Evolutionary conservation across 2,888 invertebrate species (phyloP).

Genomic region (Monopis laevigella): DNA sequence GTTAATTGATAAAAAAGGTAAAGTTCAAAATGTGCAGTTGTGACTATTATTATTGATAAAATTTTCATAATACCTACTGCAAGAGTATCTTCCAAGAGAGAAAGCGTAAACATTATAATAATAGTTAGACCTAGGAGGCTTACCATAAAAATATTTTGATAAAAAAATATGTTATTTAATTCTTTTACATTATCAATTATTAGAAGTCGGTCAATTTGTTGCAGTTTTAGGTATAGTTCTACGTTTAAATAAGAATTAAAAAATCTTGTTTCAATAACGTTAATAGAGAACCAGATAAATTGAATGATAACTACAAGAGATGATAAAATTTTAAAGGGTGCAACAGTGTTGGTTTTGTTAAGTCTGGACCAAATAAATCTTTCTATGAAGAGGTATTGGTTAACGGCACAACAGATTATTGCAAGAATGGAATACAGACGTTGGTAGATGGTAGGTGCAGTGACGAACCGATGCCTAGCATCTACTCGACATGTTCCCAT

Average conservation of each 20-base stretch:
- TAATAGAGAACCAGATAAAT: background rate
- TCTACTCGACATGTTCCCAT: slow-evolving; percentile 35
- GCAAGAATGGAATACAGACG: slow-evolving; percentile 25
- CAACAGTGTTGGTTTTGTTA: background rate
- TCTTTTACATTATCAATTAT: slow-evolving; percentile 27
- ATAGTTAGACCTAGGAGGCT: background rate
- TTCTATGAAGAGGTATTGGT: background rate
- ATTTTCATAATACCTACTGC: background rate
- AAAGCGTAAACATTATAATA: background rate
- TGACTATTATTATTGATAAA: background rate
- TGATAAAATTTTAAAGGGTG: background rate
- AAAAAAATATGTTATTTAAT: slow-evolving; percentile 6
- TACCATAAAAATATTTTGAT: background rate
- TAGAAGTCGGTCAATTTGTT: slow-evolving; percentile 38
- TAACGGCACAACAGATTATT: background rate
- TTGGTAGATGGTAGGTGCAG: slow-evolving; percentile 31
- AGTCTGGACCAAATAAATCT: background rate
- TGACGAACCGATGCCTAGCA: slow-evolving; percentile 30
- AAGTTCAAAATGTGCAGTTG: background rate
- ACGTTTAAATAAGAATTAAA: slow-evolving; percentile 29
- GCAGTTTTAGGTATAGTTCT: slow-evolving; percentile 33
- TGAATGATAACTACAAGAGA: background rate
- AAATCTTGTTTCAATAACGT: slow-evolving; percentile 32
- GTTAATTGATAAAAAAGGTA: background rate
- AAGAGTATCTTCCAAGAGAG: background rate